Evolutionary conservation across 2,113 vertebrate genomes (phyloP).

Genomic region (Pseudopodoces humilis): DNA sequence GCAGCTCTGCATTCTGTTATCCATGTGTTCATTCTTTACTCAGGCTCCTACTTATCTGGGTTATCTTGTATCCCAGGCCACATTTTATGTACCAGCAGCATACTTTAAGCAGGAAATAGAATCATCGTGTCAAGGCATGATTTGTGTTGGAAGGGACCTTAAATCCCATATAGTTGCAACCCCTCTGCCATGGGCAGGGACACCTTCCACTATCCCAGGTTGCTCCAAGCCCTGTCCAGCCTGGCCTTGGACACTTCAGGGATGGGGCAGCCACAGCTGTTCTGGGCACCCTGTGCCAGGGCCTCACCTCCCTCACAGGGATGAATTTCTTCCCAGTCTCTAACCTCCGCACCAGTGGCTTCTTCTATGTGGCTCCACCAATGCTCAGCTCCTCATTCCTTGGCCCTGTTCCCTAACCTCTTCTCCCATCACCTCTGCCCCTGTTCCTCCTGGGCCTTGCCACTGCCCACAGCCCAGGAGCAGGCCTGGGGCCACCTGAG

Average conservation of each 20-base stretch:
- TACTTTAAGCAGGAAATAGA: background rate
- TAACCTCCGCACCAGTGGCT: background rate
- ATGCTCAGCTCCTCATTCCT: background rate
- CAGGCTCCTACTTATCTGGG: background rate
- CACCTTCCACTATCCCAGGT: background rate
- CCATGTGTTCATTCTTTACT: background rate
- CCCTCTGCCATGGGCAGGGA: background rate
- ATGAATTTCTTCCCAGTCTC: background rate
- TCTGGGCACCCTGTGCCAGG: background rate
- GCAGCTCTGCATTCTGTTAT: background rate
- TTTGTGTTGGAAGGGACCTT: background rate
- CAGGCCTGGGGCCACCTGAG: no score
- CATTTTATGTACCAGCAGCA: background rate
- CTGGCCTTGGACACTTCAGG: fast-evolving
- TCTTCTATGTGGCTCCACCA: background rate
- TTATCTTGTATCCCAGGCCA: background rate
- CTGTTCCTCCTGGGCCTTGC: background rate
- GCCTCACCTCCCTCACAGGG: background rate
- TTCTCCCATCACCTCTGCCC: background rate
- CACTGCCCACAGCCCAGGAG: background rate
- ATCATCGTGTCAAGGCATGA: background rate
- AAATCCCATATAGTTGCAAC: background rate
- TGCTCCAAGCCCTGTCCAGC: background rate
- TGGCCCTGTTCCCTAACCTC: fast-evolving
- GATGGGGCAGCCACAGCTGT: background rate